Conservation (phyloP, 2,113 vertebrate genomes). For the Salvelinus fontinalis region DNA sequence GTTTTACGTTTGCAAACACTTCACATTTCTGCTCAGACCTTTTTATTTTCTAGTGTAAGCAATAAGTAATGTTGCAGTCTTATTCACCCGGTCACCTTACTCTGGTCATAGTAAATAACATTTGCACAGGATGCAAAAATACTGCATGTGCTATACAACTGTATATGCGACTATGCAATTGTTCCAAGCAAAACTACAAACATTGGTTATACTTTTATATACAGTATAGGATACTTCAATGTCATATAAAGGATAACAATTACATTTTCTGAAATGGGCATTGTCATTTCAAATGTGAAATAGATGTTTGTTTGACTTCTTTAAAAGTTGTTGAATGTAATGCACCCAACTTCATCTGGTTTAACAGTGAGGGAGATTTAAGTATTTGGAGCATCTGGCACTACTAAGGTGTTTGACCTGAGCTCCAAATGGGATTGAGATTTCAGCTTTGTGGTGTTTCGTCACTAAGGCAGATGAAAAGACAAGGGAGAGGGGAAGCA, state of each 20-base stretch:
- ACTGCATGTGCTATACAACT: not conserved
- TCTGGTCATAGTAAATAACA: too few species aligned
- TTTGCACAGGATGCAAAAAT: not conserved
- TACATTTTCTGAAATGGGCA: not conserved
- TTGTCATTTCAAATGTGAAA: not conserved
- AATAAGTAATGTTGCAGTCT: too few species aligned
- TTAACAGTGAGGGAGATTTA: slow-evolving; percentile 5
- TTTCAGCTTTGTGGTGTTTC: slow-evolving; percentile 22
- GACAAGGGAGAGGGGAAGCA: slow-evolving; percentile 30
- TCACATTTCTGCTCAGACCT: too few species aligned
- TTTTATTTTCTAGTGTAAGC: too few species aligned
- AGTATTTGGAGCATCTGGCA: slow-evolving; percentile 32
- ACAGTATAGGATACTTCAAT: not conserved
- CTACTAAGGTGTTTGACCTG: slow-evolving; percentile 25
- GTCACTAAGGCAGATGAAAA: slow-evolving; percentile 42
- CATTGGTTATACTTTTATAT: not conserved
- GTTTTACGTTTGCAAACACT: too few species aligned
- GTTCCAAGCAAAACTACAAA: not conserved
- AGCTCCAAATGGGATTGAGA: slow-evolving; percentile 63
- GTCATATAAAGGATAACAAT: not conserved
- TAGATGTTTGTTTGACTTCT: not conserved
- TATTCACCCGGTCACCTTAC: too few species aligned
- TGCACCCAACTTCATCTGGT: not conserved
- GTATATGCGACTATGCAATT: not conserved
- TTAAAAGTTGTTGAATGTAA: not conserved